Conservation (phyloP, 2,797 vertebrate genomes). For the Protonibea diacanthus region DNA sequence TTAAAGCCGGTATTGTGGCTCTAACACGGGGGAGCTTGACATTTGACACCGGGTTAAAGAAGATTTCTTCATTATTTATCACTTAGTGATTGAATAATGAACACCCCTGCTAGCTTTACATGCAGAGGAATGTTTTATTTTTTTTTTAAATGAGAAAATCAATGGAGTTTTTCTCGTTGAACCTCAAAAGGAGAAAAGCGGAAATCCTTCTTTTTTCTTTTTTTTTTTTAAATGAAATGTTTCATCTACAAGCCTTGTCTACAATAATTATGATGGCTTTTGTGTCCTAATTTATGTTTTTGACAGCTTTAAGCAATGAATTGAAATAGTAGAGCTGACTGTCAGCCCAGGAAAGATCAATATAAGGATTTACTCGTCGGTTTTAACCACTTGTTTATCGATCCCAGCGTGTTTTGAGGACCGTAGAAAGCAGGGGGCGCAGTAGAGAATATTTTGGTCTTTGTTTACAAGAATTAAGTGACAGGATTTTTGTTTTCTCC, state of each 20-base stretch:
- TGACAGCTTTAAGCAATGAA: neutral
- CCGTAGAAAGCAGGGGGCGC: conserved; percentile 82
- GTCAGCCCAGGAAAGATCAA: conserved; percentile 25
- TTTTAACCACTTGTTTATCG: conserved; percentile 74
- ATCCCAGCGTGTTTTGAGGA: conserved; percentile 56
- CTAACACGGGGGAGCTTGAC: neutral
- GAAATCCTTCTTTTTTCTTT: neutral
- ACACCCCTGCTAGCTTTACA: neutral
- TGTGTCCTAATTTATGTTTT: neutral
- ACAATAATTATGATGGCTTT: neutral
- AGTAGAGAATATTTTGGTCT: conserved; percentile 72
- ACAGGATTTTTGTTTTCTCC: conserved; percentile 56
- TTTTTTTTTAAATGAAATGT: neutral
- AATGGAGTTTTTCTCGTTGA: neutral
- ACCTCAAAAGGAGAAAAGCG: neutral
- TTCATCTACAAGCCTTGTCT: neutral
- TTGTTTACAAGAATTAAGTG: conserved; percentile 85
- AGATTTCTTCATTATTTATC: neutral
- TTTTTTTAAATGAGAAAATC: too few relatives aligned
- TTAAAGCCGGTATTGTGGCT: neutral
- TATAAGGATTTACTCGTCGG: conserved; percentile 20
- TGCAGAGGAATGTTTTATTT: neutral
- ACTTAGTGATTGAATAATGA: neutral
- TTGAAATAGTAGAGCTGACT: conserved; percentile 16
- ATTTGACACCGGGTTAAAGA: conserved; percentile 7